Percentiles rank a stretch among this genome's conserved stretches.
phyloP scores from a whole-genome alignment of 2,888 invertebrate species.

The Nasonia oneida region DNA sequence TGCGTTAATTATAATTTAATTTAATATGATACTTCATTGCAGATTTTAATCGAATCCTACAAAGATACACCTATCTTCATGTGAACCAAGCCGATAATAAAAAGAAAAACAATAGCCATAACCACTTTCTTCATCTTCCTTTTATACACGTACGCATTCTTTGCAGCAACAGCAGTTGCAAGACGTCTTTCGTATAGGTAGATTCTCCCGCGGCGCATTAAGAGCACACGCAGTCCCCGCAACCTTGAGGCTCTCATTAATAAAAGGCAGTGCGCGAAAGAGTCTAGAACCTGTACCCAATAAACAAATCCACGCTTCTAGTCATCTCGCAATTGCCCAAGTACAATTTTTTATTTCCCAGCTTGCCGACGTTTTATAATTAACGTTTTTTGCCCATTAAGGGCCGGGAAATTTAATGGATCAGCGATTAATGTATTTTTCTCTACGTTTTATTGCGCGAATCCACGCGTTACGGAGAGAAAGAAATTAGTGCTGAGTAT shows the following conservation, averaged over 20 bases:
- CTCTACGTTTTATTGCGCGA: not conserved
- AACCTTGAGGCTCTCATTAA: conserved; percentile 39
- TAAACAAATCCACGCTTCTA: not conserved
- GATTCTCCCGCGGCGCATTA: not conserved
- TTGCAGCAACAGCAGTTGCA: not conserved
- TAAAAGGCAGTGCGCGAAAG: not conserved
- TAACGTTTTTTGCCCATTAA: not conserved
- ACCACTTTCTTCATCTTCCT: not conserved
- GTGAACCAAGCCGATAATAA: not conserved
- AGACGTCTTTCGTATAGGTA: not conserved
- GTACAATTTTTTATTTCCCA: conserved; percentile 16
- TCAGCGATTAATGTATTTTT: not conserved
- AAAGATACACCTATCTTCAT: not conserved
- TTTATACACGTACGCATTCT: not conserved
- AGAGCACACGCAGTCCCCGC: not conserved
- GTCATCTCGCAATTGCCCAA: not conserved
- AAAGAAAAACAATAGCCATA: not conserved
- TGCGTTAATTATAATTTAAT: not conserved
- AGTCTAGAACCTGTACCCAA: conserved; percentile 17
- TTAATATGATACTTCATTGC: not conserved
- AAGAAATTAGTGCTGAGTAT: not conserved
- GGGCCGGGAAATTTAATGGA: not conserved
- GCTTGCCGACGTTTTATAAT: not conserved
- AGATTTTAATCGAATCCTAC: not conserved
- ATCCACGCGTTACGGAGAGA: not conserved